Evolutionary conservation across 2,888 invertebrate genomes (phyloP).

Genomic region (Thecophora atra): DNA sequence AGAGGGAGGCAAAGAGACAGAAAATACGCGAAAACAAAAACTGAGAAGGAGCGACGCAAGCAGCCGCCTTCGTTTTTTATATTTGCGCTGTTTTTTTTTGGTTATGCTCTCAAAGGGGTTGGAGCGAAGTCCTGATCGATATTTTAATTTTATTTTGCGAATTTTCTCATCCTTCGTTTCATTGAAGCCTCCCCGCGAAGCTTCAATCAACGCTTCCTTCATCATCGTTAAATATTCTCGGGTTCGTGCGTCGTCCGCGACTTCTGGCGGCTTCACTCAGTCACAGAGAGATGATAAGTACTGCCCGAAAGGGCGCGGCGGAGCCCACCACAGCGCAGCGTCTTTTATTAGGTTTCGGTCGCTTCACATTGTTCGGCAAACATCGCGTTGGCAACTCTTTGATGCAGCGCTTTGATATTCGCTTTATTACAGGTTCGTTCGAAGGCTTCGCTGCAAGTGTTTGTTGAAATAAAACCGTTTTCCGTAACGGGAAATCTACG

Average conservation of each 20-base stretch:
- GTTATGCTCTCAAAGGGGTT: slow-evolving; percentile 2
- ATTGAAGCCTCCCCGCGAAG: neutral
- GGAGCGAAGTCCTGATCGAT: slow-evolving; percentile 20
- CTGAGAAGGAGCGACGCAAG: too few relatives aligned
- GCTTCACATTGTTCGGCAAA: neutral
- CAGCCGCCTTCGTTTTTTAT: slow-evolving; percentile 1
- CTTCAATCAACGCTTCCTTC: too few relatives aligned
- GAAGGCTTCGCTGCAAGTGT: neutral
- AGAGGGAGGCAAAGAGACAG: too few relatives aligned
- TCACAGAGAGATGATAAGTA: neutral
- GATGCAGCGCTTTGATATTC: slow-evolving; percentile 20
- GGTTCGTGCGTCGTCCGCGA: slow-evolving; percentile 23
- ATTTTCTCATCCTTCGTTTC: neutral
- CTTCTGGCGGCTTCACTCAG: neutral
- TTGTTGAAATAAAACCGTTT: neutral
- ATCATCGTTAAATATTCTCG: slow-evolving; percentile 36
- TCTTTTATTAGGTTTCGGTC: neutral
- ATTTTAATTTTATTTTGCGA: slow-evolving; percentile 22
- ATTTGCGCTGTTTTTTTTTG: neutral
- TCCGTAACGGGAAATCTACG: neutral
- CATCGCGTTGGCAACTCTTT: slow-evolving; percentile 34
- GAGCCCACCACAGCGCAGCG: neutral
- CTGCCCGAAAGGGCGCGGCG: neutral
- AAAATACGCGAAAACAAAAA: too few relatives aligned
- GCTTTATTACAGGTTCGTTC: slow-evolving; percentile 9